These are phyloP conservation scores for Phoxinus dragarum DNA, from an alignment of 2,797 vertebrate species.

Conservation along the genomic window DNA sequence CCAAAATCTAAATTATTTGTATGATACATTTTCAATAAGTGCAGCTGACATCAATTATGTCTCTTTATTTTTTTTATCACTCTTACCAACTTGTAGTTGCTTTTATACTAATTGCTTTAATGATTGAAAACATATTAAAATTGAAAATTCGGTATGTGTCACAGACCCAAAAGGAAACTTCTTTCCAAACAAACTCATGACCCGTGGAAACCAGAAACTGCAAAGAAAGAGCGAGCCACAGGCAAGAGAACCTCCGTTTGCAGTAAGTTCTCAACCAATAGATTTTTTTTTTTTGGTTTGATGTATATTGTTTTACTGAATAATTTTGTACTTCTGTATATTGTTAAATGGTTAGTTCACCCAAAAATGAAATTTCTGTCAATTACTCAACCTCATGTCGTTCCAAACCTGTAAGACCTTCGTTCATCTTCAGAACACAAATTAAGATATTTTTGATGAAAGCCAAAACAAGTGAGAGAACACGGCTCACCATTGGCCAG, in stretches of 20 bases:
- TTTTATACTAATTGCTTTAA: background rate
- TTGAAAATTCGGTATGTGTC: constrained; percentile 13
- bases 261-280: constrained; percentile 55
- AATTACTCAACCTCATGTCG: too few relatives aligned
- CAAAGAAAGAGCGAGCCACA: constrained; percentile 58
- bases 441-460: too few relatives aligned
- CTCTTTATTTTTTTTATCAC: background rate
- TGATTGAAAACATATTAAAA: background rate
- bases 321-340: background rate
- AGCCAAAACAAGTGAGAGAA: too few relatives aligned
- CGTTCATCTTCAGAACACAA: too few relatives aligned
- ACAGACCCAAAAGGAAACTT: constrained; percentile 74
- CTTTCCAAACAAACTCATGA: constrained; percentile 56
- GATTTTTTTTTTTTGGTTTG: background rate
- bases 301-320: background rate
- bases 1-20: background rate
- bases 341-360: background rate
- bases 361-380: background rate
- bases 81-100: background rate
- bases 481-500: too few relatives aligned
- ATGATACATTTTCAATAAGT: background rate
- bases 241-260: constrained; percentile 29
- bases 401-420: too few relatives aligned
- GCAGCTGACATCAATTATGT: background rate
- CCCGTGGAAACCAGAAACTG: constrained; percentile 66